Conservation (phyloP, 2,113 vertebrate genomes). For the Glaucomys volans region DNA sequence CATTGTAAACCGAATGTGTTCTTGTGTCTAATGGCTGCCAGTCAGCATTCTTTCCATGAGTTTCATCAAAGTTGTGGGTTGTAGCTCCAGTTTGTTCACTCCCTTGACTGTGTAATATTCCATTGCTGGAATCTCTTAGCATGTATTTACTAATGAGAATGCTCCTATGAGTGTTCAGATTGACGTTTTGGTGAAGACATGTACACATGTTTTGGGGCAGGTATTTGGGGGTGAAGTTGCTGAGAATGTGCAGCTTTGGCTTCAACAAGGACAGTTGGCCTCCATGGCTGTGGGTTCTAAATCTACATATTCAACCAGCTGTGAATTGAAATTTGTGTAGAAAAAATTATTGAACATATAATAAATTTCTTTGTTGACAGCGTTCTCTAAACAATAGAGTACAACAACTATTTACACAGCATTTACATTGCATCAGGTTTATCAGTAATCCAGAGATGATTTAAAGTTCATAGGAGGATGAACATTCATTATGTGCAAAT, state of each 20-base stretch:
- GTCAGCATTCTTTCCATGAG: neutral
- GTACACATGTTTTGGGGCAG: neutral
- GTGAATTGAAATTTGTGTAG: neutral
- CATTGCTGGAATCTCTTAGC: no score
- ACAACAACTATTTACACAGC: neutral
- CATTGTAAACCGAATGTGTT: neutral
- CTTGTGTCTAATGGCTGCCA: neutral
- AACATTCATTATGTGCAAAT: neutral
- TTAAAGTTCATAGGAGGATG: neutral
- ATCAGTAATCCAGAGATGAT: neutral
- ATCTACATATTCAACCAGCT: neutral
- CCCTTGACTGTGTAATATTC: neutral
- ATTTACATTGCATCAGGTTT: neutral
- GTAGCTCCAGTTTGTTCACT: neutral
- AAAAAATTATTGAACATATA: neutral
- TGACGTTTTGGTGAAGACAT: neutral
- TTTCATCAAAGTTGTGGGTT: neutral
- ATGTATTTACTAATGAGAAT: neutral
- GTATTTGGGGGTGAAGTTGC: neutral
- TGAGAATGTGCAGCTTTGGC: fast-evolving
- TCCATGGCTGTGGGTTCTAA: no score
- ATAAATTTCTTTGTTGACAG: neutral
- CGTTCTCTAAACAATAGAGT: neutral
- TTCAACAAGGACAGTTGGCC: neutral
- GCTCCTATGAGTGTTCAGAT: neutral